phyloP scores from a whole-genome alignment of 2,113 vertebrate species.

The Scomber japonicus region DNA sequence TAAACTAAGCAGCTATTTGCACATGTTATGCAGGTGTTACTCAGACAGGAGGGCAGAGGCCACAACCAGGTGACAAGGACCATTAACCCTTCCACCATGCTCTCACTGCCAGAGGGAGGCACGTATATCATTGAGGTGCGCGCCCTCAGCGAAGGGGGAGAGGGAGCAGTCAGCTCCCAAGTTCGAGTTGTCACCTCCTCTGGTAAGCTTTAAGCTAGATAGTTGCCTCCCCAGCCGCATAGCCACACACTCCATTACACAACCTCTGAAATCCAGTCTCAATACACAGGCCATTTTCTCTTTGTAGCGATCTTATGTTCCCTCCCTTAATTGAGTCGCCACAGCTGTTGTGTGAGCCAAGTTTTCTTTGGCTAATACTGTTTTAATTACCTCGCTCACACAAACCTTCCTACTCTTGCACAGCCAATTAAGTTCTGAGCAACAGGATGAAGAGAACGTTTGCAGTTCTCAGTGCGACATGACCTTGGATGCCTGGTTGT shows the following conservation, averaged over 20 bases:
- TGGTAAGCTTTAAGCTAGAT: constrained; percentile 80
- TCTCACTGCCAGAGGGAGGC: constrained; percentile 92
- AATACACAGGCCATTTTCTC: constrained; percentile 39
- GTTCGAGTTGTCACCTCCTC: constrained; percentile 94
- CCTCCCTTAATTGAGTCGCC: constrained; percentile 69
- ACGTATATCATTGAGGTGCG: constrained; percentile 95
- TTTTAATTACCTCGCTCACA: constrained; percentile 80
- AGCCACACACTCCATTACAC: not conserved
- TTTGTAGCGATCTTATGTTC: constrained; percentile 32
- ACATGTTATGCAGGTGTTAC: constrained; percentile 86
- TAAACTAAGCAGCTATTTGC: not conserved
- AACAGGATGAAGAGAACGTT: constrained; percentile 60
- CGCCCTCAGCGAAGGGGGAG: constrained; percentile 93
- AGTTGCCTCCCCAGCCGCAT: not conserved
- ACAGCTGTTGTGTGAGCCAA: constrained; percentile 67
- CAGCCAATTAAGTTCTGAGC: constrained; percentile 76
- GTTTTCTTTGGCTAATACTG: constrained; percentile 79
- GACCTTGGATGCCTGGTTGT: too few relatives aligned
- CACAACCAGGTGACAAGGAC: constrained; percentile 93
- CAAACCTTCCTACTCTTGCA: constrained; percentile 61
- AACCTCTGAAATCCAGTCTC: constrained; percentile 51
- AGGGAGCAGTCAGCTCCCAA: constrained; percentile 91
- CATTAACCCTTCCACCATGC: constrained; percentile 91
- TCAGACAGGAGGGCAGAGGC: constrained; percentile 93
- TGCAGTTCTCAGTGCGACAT: not conserved